phyloP scores from a whole-genome alignment of 2,797 vertebrate genomes.

The Odontamblyopus lacepedii region DNA sequence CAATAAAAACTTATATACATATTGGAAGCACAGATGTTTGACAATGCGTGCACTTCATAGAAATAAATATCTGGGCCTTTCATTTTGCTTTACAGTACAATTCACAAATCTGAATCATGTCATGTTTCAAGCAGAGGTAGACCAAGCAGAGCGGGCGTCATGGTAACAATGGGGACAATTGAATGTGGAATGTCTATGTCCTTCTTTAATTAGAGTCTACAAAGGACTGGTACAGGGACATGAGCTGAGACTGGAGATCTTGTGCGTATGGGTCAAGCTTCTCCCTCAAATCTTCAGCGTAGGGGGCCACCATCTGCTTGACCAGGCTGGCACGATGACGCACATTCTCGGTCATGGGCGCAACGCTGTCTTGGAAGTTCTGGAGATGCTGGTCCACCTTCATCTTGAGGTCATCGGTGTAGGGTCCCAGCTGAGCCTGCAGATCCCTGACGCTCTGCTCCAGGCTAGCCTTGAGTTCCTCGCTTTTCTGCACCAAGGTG shows the following conservation, averaged over 20 bases:
- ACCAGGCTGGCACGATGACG: constrained; percentile 67
- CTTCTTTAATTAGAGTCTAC: constrained; percentile 53
- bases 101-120: constrained; percentile 25
- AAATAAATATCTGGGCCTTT: constrained; percentile 64
- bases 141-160: constrained; percentile 28
- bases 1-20: constrained; percentile 64
- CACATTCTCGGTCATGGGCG: constrained; percentile 69
- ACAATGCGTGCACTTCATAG: constrained; percentile 24
- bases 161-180: constrained; percentile 8
- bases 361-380: constrained; percentile 70
- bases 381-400: constrained; percentile 75
- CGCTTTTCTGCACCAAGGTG: constrained; percentile 72
- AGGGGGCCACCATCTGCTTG: constrained; percentile 76
- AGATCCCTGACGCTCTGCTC: constrained; percentile 75
- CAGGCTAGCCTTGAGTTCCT: constrained; percentile 73
- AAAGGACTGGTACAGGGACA: constrained; percentile 69
- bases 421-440: constrained; percentile 74
- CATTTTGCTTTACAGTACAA: constrained; percentile 38
- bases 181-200: background rate
- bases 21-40: constrained; percentile 41
- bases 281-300: constrained; percentile 77
- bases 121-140: constrained; percentile 27
- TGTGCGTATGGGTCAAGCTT: constrained; percentile 75
- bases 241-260: constrained; percentile 72
- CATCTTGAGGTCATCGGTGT: constrained; percentile 73